phyloP scores from a whole-genome alignment of 2,888 invertebrate species.

The Acanthococcus lagerstroemiae region DNA sequence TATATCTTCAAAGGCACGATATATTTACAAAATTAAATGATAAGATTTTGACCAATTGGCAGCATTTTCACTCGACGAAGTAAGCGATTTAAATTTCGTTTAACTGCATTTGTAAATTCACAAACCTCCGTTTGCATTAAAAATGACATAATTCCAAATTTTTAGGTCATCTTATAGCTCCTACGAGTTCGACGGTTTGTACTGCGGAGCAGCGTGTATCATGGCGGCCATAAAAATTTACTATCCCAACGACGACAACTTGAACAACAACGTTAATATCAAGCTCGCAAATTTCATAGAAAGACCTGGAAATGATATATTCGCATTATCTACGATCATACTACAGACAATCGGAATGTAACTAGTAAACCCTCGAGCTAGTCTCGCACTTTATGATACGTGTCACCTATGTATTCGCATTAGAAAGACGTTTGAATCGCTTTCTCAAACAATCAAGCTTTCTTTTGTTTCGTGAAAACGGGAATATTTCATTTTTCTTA shows the following conservation, averaged over 20 bases:
- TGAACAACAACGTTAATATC: neutral
- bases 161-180: conserved; percentile 7
- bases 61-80: conserved; percentile 15
- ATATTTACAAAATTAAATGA: conserved; percentile 13
- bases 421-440: too few species aligned
- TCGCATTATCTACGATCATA: conserved; percentile 13
- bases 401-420: too few species aligned
- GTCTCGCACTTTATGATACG: too few species aligned
- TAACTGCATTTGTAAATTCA: neutral
- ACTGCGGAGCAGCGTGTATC: conserved; percentile 14
- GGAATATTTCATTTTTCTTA: too few species aligned
- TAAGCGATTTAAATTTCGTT: neutral
- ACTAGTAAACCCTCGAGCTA: neutral
- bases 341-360: conserved; percentile 15
- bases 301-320: conserved; percentile 9
- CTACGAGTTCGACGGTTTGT: conserved; percentile 20
- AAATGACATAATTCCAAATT: neutral
- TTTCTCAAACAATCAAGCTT: too few species aligned
- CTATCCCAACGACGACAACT: conserved; percentile 13
- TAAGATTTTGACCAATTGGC: conserved; percentile 16
- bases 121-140: neutral
- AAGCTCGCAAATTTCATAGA: conserved; percentile 16
- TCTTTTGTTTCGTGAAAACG: too few species aligned
- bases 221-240: conserved; percentile 15
- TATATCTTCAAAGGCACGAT: conserved; percentile 12